Percentiles rank a stretch among this genome's conserved stretches.
phyloP scores from a whole-genome alignment of 2,797 vertebrate genomes.

The Enteromius afrohamiltoni region DNA sequence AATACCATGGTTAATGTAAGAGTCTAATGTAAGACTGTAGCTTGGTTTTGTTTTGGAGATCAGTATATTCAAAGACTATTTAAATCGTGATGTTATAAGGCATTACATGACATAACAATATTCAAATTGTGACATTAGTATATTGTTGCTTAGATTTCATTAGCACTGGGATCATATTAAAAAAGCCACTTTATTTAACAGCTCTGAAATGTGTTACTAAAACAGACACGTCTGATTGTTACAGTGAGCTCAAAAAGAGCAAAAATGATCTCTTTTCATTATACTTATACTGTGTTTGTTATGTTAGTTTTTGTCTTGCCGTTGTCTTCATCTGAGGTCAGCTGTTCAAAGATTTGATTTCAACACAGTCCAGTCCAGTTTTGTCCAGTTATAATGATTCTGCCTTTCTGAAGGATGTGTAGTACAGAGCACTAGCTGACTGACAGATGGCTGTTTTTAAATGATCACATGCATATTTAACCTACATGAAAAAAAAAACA shows the following conservation, averaged over 20 bases:
- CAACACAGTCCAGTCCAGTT: background rate
- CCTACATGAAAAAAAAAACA: too few relatives aligned
- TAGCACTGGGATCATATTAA: background rate
- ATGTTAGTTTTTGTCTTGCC: background rate
- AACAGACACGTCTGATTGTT: background rate
- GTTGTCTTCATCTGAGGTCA: too few relatives aligned
- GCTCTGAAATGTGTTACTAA: background rate
- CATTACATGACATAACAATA: background rate
- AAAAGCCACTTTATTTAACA: background rate
- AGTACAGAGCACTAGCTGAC: background rate
- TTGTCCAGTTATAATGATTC: background rate
- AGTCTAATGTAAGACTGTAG: background rate
- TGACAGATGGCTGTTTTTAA: background rate
- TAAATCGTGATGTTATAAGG: background rate
- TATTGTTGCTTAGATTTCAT: background rate
- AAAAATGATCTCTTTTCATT: background rate
- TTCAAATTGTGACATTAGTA: background rate
- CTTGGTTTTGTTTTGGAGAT: background rate
- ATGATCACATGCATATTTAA: background rate
- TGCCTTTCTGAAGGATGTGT: background rate
- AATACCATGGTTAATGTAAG: background rate
- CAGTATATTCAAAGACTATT: background rate
- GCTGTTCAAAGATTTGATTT: background rate
- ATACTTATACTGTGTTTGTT: background rate
- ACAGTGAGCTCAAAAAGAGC: background rate